Base-by-base conservation (phyloP, 2,797 vertebrate species). In the Astyanax mexicanus region DNA sequence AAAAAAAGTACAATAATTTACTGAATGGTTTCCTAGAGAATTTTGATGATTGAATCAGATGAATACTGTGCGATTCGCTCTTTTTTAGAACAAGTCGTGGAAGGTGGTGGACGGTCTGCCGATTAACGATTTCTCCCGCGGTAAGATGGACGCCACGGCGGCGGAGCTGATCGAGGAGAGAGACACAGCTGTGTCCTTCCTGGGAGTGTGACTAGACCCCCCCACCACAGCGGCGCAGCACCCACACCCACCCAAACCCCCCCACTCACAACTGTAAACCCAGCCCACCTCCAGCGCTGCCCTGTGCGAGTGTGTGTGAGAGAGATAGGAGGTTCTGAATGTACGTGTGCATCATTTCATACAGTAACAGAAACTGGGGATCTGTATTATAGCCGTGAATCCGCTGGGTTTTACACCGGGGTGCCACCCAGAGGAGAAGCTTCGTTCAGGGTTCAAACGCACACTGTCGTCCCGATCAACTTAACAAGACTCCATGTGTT, bases 131-230 rank as follows among this genome's bases (percentile, higher is more conserved):
- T 99, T 99, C 82, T 99, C 98, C 45, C 91, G 91, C 64, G 90
- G 90, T 45, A 98, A 98, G 91, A 98, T 99, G 96, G 94, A 97
- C 8, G 82, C 93, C 80, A 99, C 97, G 0, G 94, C 97, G 0
- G 94, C 95, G 4, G 97, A 99, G 89, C 90, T 99, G 81, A 76
- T 93, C 77, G 97, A 98, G 57, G 97, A 99, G 92, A 93, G 97
- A 51, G 94, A 98, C 88, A 96, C 94, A 0, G 96, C 98, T 21
- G 70, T 97, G 90, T 93, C 96, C 85, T 98, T 97, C 85, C 88
- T 94, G 74, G 83, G 87, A 37, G 88, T 87, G 79, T 99, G 96
- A 99, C 96, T 95, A 84, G 4, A 62, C 0, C 3, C 58, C 10
- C 19, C 81, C 32, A 42, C 27, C 0, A 21, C 86, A 52, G 7